Conservation (phyloP, 2,888 invertebrate species). For the Euplagia quadripunctaria region DNA sequence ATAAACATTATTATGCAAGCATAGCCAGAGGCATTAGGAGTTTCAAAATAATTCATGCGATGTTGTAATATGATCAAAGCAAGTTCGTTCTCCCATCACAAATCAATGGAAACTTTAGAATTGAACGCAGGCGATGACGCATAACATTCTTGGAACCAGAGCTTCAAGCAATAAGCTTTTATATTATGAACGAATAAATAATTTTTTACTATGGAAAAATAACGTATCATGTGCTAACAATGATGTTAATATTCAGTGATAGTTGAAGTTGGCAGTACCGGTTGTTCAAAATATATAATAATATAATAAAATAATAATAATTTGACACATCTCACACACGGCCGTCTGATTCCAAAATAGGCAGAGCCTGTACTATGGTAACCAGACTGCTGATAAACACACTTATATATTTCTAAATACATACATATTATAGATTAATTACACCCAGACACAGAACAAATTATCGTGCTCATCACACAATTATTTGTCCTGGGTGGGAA, state of each 20-base stretch:
- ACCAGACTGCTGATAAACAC: too few relatives aligned
- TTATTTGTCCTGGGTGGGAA: too few relatives aligned
- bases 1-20: conserved; percentile 1
- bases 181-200: conserved; percentile 53
- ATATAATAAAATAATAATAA: too few relatives aligned
- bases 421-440: too few relatives aligned
- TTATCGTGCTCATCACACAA: too few relatives aligned
- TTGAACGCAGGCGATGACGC: conserved; percentile 56
- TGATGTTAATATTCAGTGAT: conserved; percentile 34
- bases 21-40: background rate
- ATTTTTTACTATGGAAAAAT: conserved; percentile 53
- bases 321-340: too few relatives aligned
- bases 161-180: conserved; percentile 54
- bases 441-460: too few relatives aligned
- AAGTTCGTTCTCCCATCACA: conserved; percentile 27
- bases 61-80: conserved; percentile 13
- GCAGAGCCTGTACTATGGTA: too few relatives aligned
- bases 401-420: too few relatives aligned
- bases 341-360: too few relatives aligned
- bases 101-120: conserved; percentile 58
- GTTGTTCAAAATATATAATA: background rate
- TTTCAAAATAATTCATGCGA: conserved; percentile 11
- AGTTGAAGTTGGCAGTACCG: conserved; percentile 15
- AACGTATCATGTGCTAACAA: conserved; percentile 38
- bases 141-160: conserved; percentile 54